Evolutionary conservation across 2,113 vertebrate species (phyloP).

Genomic region (Terrapene triunguis): DNA sequence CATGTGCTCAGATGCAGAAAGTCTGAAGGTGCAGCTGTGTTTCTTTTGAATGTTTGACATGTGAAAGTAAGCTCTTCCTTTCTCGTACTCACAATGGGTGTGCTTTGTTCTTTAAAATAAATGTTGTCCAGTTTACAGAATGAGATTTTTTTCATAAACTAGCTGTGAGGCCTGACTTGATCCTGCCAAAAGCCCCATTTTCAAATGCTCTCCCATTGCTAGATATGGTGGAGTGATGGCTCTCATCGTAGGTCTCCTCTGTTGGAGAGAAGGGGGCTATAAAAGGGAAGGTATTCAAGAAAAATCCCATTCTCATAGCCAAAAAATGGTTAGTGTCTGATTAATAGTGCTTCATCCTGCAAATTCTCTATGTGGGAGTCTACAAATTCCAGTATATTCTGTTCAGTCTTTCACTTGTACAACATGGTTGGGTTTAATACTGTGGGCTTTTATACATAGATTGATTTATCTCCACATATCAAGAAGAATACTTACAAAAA

Average conservation of each 20-base stretch:
- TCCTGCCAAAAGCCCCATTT: slow-evolving; percentile 6
- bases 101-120: slow-evolving; percentile 64
- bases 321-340: not conserved
- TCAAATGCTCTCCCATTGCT: slow-evolving; percentile 31
- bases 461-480: not conserved
- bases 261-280: not conserved
- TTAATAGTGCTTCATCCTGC: not conserved
- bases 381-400: not conserved
- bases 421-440: not conserved
- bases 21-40: slow-evolving; percentile 62
- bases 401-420: not conserved
- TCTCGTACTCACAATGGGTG: slow-evolving; percentile 24
- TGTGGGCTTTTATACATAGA: not conserved
- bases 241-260: not conserved
- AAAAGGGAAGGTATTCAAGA: not conserved
- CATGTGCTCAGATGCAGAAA: not conserved
- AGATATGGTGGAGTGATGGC: not conserved
- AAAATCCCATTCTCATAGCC: fast-evolving
- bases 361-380: not conserved
- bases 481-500: not conserved
- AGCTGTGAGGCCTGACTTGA: slow-evolving; percentile 34
- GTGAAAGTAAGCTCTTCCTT: slow-evolving; percentile 33
- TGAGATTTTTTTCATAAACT: slow-evolving; percentile 20
- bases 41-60: slow-evolving; percentile 28
- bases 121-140: slow-evolving; percentile 57